phyloP scores from a whole-genome alignment of 2,113 vertebrate genomes.

The Dromiciops gliroides region DNA sequence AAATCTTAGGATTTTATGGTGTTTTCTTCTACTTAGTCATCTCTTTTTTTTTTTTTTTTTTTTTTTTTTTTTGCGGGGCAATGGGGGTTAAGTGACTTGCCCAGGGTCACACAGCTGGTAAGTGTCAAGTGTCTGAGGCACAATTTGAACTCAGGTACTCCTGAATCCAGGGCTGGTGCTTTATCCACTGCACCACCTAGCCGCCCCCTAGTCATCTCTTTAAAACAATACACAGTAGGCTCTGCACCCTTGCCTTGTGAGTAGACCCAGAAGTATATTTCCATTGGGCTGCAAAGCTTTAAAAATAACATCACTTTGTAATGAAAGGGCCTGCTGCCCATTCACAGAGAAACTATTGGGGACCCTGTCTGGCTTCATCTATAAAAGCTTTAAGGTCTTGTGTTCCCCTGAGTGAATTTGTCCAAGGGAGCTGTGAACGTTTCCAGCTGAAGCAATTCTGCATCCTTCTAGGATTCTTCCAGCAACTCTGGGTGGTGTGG shows the following conservation, averaged over 20 bases:
- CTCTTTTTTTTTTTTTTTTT: too few species aligned
- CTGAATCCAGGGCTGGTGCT: too few species aligned
- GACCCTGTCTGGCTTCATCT: neutral
- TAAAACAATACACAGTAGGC: neutral
- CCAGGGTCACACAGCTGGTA: too few species aligned
- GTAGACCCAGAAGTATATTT: neutral
- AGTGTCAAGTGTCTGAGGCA: too few species aligned
- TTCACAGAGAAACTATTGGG: neutral
- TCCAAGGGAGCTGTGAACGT: neutral
- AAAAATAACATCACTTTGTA: neutral
- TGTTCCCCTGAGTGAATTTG: neutral
- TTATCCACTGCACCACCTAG: too few species aligned
- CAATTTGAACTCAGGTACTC: too few species aligned
- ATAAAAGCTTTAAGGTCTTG: neutral
- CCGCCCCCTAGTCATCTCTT: neutral
- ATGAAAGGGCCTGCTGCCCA: neutral
- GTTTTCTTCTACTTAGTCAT: neutral
- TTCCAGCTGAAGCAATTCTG: neutral
- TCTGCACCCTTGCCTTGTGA: accelerated
- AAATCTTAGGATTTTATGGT: neutral
- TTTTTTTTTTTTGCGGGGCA: too few species aligned
- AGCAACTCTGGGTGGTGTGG: neutral
- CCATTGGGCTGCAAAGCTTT: neutral
- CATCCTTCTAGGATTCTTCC: accelerated
- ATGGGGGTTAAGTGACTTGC: too few species aligned